Evolutionary conservation across 2,113 vertebrate genomes (phyloP), one percentile per base, ranked within the genome.

Genomic region (Pomatorhinus ruficollis): DNA sequence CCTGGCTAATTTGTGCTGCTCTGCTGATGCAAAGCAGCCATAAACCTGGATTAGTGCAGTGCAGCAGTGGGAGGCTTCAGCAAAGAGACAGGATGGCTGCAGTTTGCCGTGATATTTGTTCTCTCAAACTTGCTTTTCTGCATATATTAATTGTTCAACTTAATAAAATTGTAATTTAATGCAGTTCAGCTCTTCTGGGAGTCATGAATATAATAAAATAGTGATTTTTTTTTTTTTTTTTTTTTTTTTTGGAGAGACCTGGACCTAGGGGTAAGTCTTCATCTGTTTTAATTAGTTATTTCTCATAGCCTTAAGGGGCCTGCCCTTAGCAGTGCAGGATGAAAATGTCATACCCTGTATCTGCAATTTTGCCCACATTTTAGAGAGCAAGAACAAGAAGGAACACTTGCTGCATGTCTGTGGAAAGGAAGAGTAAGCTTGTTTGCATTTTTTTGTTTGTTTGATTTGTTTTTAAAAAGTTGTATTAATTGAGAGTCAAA

Each of bases 41-140:
- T 83, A 90, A 97, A 95, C 64, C 74, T 71, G 81, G 56, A 70
- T 93, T 85, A 78, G 64, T 25, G 91, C 76, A 16, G 52, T 3
- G 71, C 31, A 93, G 80, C 74, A 59, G 42, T 50, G 75, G 93
- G 83, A 92, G 76, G 31, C 54, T 63, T 60, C 39, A 45, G 72
- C 1, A 50, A 31, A 83, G 89, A 76, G 54, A 44, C 22, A 23
- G 60, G 30, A 10, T 35, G 45, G 33, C 81, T 83, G 33, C 7
- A 52, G 30, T 66, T 87, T 75, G 72, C 85, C 50, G 39, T 65
- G 60, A 1, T 72, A 57, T 70, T 96, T 69, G 54, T 71, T 47
- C 57, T 60, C 71, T 69, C 37, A 63, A 57, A 64, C 37, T 47
- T 1, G 0, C 69, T 49, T 91, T 37, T 91, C 72, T 91, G 83